A percentile compares a stretch with the other conserved stretches of the same genome.
phyloP scores from a whole-genome alignment of 2,797 vertebrate species.

The Helostoma temminkii region DNA sequence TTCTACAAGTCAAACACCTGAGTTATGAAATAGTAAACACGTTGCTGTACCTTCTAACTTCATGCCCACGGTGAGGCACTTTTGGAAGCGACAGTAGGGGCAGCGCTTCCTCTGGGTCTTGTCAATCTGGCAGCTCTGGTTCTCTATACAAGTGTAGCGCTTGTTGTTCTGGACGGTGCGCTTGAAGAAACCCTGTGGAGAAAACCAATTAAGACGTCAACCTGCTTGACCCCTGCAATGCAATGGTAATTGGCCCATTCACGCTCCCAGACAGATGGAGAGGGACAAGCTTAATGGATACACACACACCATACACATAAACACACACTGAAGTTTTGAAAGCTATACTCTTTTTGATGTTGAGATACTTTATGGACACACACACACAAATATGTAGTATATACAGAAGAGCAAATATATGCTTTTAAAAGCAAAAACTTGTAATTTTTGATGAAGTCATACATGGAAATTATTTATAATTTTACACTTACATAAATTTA shows the following conservation, averaged over 20 bases:
- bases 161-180: conserved; percentile 99
- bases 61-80: conserved; percentile 99
- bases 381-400: conserved; percentile 11
- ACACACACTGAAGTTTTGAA: conserved; percentile 37
- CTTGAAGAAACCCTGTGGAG: conserved; percentile 97
- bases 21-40: conserved; percentile 23
- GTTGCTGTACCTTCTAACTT: conserved; percentile 94
- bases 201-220: conserved; percentile 86
- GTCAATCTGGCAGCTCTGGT: conserved; percentile 99
- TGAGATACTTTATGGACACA: conserved; percentile 16
- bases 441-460: not conserved
- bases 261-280: conserved; percentile 76
- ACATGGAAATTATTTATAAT: not conserved
- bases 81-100: conserved; percentile 98
- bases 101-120: conserved; percentile 99
- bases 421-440: not conserved
- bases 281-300: conserved; percentile 62
- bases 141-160: conserved; percentile 99
- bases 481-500: not conserved
- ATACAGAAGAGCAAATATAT: conserved; percentile 11
- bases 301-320: conserved; percentile 59
- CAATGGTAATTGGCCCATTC: conserved; percentile 83
- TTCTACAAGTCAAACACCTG: conserved; percentile 11
- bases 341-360: conserved; percentile 19
- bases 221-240: conserved; percentile 80